Evolutionary conservation across 2,888 invertebrate species (phyloP), one percentile per base, ranked within the genome.

Genomic region (Drosophila yooni): DNA sequence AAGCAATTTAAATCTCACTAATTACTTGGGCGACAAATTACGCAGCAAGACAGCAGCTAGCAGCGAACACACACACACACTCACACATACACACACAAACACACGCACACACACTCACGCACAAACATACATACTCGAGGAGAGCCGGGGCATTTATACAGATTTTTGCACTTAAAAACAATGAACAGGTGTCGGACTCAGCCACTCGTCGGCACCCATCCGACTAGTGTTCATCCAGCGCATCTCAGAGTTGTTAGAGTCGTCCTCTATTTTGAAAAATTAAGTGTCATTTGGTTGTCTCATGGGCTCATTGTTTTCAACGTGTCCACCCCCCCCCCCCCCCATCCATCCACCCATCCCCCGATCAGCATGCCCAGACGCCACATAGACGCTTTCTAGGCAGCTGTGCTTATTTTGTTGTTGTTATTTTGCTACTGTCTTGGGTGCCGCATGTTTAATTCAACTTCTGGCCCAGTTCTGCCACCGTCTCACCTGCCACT

Each of bases 1-100:
- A 90, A 88, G 88, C 90, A 88, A 91, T 92, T 92, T 92, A 92
- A 92, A 92, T 92, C 91, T 91, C 87, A 88, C 91, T 92, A 91
- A 92, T 92, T 92, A 91, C 91, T 90, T 85, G 83, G 83, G 90
- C 91, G 91, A 92, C 92, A 92, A 91, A 91, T 91, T 91, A 88
- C 91, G 75, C 76, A 68, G 70, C 59, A 60, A 66, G 81, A 74
- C 62, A 65, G 60, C 50, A 78, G 53, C 57, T 29, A 31, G 31
- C 48, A 64, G 46, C 74, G 69, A 68, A 74, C 51, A 38, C 51
- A 33, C 50, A 54, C 40, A 31, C 40, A 40, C 48, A 43, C 52
- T 40, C 29, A 56, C 38, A 27, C 33, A 46, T 51, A 43, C 21
- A 64, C 52, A 52, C 60, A 56, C 38, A 61, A 43, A 38, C 53